Evolutionary conservation across 2,888 invertebrate species (phyloP).

Genomic region (Fissipunctia ypsillon): DNA sequence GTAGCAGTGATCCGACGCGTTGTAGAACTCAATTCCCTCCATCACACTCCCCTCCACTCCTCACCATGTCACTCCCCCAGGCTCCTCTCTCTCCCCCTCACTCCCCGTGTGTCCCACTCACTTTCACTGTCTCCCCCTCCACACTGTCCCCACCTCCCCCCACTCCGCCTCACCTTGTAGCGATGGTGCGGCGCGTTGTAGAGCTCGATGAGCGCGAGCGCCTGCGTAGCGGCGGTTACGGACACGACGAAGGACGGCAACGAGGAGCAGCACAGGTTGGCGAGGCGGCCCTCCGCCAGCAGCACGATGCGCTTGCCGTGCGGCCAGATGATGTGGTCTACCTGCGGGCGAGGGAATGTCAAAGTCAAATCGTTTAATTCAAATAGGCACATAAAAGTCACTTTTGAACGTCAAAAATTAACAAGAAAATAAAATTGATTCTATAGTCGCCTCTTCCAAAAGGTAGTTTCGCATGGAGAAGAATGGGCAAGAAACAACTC

Average conservation of each 20-base stretch:
- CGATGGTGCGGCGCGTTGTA: conserved; percentile 98
- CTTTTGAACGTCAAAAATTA: no score
- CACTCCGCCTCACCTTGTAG: conserved; percentile 92
- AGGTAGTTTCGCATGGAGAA: no score
- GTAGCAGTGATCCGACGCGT: not conserved
- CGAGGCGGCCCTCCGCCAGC: conserved; percentile 98
- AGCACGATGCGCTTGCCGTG: conserved; percentile 98
- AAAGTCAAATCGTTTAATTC: no score
- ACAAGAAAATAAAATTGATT: no score
- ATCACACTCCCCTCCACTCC: no score
- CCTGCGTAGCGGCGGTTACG: conserved; percentile 99
- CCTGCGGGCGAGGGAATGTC: no score
- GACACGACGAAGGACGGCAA: conserved; percentile 99
- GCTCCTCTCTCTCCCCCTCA: not conserved
- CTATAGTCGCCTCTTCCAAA: no score
- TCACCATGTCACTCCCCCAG: no score
- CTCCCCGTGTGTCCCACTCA: no score
- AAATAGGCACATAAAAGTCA: no score
- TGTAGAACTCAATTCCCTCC: not conserved
- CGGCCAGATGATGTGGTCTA: conserved; percentile 99
- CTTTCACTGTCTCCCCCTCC: not conserved
- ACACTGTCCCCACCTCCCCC: not conserved
- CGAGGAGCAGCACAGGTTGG: conserved; percentile 99
- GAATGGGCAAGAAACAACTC: no score
- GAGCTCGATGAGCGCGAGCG: conserved; percentile 98